These are phyloP conservation scores for Vespertilio murinus DNA, from an alignment of 2,797 vertebrate species.

Conservation along the genomic window DNA sequence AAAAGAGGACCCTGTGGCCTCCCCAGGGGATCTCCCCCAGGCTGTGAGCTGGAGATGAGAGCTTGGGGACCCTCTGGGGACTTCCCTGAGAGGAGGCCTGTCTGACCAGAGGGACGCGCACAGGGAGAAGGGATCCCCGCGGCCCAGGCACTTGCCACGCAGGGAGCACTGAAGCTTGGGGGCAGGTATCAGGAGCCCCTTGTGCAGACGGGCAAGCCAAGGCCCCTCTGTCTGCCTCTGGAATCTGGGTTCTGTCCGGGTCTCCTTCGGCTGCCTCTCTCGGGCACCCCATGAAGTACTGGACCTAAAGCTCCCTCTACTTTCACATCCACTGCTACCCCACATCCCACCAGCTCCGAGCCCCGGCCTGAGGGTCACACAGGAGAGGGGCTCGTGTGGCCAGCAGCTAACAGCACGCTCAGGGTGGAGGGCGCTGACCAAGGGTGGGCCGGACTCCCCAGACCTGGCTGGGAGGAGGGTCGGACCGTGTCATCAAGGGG, in stretches of 20 bases:
- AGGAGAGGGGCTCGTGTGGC: background rate
- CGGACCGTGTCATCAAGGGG: fast-evolving
- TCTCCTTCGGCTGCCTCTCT: background rate
- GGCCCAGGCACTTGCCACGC: background rate
- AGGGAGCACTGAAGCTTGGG: too few species aligned
- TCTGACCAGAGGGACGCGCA: background rate
- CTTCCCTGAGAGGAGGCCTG: fast-evolving
- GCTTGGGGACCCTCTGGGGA: background rate
- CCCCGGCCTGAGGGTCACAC: background rate
- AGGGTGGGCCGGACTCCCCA: background rate
- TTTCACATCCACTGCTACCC: too few species aligned
- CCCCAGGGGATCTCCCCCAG: fast-evolving
- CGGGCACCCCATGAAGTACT: fast-evolving
- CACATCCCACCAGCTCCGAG: fast-evolving
- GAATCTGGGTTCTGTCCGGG: background rate
- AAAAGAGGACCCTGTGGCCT: fast-evolving
- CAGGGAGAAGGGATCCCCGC: fast-evolving
- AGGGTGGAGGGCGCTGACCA: fast-evolving
- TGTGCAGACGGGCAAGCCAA: background rate
- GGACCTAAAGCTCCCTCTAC: background rate
- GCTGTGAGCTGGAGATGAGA: background rate
- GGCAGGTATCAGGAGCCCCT: too few species aligned
- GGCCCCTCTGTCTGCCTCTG: background rate
- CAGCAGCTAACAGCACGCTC: fast-evolving
- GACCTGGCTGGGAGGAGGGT: background rate